Evolutionary conservation across 1,140 invertebrate species (phyloP), one percentile per base, ranked within the genome.

Genomic region (Doryteuthis pealeii): DNA sequence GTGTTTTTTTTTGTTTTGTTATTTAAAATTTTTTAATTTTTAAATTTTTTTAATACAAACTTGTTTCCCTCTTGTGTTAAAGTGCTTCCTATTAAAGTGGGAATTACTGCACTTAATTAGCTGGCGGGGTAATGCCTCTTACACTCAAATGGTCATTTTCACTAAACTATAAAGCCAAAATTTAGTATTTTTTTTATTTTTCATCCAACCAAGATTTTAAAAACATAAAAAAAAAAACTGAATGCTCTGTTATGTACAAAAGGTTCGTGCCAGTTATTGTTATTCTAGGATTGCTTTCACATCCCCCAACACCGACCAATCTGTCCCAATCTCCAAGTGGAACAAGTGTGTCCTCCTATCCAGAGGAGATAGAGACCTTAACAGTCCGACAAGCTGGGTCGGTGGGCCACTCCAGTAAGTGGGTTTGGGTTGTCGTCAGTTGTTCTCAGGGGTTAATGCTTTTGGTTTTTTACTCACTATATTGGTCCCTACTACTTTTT

Each of bases 311-410:
- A 80, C 92, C 93, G 45, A 91, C 91, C 85, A 91, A 85, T 77
- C 84, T 92, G 74, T 80, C 82, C 28, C 92, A 92, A 58, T 94
- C 95, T 74, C 95, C 95, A 71, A 93, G 92, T 79, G 92, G 92
- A 78, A 93, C 92, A 75, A 93, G 90, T 89, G 93, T 92, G 90
- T 92, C 94, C 85, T 94, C 93, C 10, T 85, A 82, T 75, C 95
- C 95, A 84, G 95, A 97, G 83, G 95, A 97, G 83, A 96, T 96
- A 89, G 91, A 92, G 28, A 95, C 87, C 92, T 95, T 81, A 93
- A 91, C 79, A 94, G 93, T 86, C 94, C 95, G 58, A 66, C 77
- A 62, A 76, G 80, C 73, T 75, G n/a, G 40, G 71, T 58, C 65
- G 65, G 4, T 74, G 71, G 73, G 76, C n/a, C 80, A 95, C 95